These are phyloP conservation scores for Sebastes paucispinis DNA, from an alignment of 2,797 vertebrate genomes.

Conservation along the genomic window DNA sequence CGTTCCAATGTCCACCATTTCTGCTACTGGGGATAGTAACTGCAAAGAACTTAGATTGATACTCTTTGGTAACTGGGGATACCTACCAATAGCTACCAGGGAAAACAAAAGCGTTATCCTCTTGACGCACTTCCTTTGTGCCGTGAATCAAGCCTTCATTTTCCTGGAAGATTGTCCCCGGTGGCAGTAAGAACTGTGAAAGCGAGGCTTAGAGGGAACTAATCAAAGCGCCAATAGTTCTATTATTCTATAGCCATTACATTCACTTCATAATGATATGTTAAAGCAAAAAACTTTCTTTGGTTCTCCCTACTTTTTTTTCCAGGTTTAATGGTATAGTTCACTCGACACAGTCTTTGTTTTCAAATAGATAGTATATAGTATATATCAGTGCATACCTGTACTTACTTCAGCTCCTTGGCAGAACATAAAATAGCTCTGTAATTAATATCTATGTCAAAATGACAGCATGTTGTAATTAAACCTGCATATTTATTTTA, in stretches of 20 bases:
- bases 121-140: neutral
- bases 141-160: neutral
- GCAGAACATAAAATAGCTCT: constrained; percentile 1
- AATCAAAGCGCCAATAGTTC: neutral
- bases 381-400: neutral
- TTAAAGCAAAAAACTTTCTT: neutral
- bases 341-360: neutral
- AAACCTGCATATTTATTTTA: constrained; percentile 41
- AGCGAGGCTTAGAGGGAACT: neutral
- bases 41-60: no score
- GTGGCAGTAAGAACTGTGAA: neutral
- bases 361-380: neutral
- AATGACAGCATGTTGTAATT: constrained; percentile 1
- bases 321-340: neutral
- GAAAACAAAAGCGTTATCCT: neutral
- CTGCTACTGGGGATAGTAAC: neutral
- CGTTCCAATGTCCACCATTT: neutral
- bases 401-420: neutral
- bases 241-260: neutral
- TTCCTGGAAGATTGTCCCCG: neutral
- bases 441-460: constrained; percentile 18
- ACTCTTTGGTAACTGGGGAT: neutral
- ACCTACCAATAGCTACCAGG: neutral
- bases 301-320: neutral
- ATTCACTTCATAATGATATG: neutral